These are phyloP conservation scores for Perizoma flavofasciatum DNA, from an alignment of 2,888 invertebrate genomes.

Conservation along the genomic window DNA sequence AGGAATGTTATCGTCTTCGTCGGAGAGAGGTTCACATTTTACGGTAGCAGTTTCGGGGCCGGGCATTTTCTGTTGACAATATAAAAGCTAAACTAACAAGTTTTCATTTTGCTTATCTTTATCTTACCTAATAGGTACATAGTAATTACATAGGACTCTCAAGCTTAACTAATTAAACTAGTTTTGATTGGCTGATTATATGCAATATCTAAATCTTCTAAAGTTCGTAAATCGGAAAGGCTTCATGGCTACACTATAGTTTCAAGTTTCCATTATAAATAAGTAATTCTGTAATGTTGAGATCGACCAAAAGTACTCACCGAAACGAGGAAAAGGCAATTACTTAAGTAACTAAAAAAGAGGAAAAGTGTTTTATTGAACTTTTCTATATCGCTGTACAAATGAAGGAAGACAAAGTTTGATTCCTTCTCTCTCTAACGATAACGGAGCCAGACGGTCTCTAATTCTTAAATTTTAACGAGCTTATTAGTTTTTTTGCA, in stretches of 20 bases:
- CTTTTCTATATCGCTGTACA: slow-evolving; percentile 80
- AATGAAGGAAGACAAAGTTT: slow-evolving; percentile 72
- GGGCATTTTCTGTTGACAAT: slow-evolving; percentile 65
- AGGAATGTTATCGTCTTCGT: slow-evolving; percentile 65
- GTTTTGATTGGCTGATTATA: too few species aligned
- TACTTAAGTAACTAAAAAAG: slow-evolving; percentile 79
- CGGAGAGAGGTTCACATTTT: slow-evolving; percentile 71
- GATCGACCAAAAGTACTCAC: slow-evolving; percentile 56
- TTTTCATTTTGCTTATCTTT: background rate
- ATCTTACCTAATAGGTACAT: background rate
- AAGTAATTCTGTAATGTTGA: slow-evolving; percentile 20
- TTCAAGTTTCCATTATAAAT: background rate
- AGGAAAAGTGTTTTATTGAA: slow-evolving; percentile 80
- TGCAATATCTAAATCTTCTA: too few species aligned
- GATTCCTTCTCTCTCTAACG: slow-evolving; percentile 70
- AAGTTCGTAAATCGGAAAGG: too few species aligned
- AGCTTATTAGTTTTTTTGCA: too few species aligned
- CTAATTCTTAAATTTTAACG: background rate
- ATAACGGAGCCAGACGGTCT: slow-evolving; percentile 57
- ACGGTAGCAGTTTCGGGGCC: slow-evolving; percentile 59
- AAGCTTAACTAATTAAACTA: too few species aligned
- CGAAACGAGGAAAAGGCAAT: slow-evolving; percentile 44
- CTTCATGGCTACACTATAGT: too few species aligned
- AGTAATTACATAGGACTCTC: too few species aligned
- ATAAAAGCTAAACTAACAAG: background rate